Evolutionary conservation across 2,888 invertebrate species (phyloP).

Genomic region (Boloria euphrosyne): DNA sequence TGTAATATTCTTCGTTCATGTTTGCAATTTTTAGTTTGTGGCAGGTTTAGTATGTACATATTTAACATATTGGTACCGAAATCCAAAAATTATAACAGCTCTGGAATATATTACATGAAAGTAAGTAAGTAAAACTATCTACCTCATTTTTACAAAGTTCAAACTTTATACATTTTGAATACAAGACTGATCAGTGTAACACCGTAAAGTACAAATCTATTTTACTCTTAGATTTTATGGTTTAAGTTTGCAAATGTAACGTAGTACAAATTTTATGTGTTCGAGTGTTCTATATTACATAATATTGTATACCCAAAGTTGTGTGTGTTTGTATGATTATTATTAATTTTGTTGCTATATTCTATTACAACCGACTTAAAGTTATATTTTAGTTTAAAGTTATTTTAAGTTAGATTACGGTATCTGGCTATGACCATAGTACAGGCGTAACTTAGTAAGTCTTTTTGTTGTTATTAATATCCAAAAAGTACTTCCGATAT

Average conservation of each 20-base stretch:
- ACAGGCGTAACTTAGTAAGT: conserved; percentile 16
- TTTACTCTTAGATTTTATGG: conserved; percentile 61
- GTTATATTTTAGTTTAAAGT: conserved; percentile 51
- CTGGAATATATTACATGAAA: conserved; percentile 5
- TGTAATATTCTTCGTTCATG: conserved; percentile 26
- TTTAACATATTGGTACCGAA: background rate
- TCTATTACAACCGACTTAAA: conserved; percentile 67
- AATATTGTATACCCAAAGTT: conserved; percentile 78
- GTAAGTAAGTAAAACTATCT: conserved; percentile 46
- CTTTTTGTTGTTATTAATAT: conserved; percentile 8
- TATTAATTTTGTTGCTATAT: conserved; percentile 76
- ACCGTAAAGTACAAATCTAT: conserved; percentile 70
- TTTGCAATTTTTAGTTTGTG: conserved; percentile 21
- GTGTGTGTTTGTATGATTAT: conserved; percentile 75
- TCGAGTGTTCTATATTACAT: conserved; percentile 75
- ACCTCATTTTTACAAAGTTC: conserved; percentile 58
- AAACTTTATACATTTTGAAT: conserved; percentile 49
- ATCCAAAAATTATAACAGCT: background rate
- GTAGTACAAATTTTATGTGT: conserved; percentile 80
- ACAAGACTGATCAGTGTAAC: conserved; percentile 80
- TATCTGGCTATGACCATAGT: conserved; percentile 55
- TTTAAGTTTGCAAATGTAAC: conserved; percentile 69
- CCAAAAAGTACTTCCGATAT: conserved; percentile 15
- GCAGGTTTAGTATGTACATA: background rate
- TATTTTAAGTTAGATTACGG: conserved; percentile 53